Evolutionary conservation across 2,113 vertebrate genomes (phyloP).

Genomic region (Andinoacara biseriatus): DNA sequence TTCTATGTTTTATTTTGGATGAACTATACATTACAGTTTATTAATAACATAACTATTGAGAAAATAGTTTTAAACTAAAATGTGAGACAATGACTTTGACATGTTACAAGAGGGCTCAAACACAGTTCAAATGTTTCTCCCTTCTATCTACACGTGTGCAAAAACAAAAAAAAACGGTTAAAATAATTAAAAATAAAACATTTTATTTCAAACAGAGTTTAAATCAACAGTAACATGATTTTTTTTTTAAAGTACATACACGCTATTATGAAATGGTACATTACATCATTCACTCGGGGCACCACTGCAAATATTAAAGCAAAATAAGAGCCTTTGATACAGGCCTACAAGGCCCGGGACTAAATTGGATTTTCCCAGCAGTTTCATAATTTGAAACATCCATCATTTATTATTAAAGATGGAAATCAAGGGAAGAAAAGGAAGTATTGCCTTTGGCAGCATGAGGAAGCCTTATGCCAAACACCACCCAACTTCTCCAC

Average conservation of each 20-base stretch:
- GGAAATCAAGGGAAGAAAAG: constrained; percentile 62
- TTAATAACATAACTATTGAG: not conserved
- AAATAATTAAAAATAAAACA: not conserved
- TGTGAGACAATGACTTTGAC: not conserved
- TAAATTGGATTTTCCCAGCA: constrained; percentile 94
- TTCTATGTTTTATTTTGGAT: not conserved
- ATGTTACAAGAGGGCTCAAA: not conserved
- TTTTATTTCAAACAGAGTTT: constrained; percentile 86
- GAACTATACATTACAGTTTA: not conserved
- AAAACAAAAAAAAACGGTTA: not conserved
- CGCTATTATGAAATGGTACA: constrained; percentile 87
- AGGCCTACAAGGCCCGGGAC: constrained; percentile 83
- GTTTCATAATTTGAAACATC: constrained; percentile 94
- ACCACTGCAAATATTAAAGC: constrained; percentile 85
- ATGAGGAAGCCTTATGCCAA: constrained; percentile 17
- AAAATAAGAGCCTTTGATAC: constrained; percentile 70
- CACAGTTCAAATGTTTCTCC: not conserved
- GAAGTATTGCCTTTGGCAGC: constrained; percentile 66
- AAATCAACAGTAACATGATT: constrained; percentile 84
- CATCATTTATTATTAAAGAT: constrained; percentile 97
- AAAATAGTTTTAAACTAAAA: not conserved
- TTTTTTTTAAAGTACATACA: constrained; percentile 91
- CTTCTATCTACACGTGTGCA: not conserved
- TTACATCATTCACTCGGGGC: constrained; percentile 89
- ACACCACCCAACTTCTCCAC: constrained; percentile 37